phyloP scores from a whole-genome alignment of 2,797 vertebrate species.

The Microctenopoma stevenorrisi region DNA sequence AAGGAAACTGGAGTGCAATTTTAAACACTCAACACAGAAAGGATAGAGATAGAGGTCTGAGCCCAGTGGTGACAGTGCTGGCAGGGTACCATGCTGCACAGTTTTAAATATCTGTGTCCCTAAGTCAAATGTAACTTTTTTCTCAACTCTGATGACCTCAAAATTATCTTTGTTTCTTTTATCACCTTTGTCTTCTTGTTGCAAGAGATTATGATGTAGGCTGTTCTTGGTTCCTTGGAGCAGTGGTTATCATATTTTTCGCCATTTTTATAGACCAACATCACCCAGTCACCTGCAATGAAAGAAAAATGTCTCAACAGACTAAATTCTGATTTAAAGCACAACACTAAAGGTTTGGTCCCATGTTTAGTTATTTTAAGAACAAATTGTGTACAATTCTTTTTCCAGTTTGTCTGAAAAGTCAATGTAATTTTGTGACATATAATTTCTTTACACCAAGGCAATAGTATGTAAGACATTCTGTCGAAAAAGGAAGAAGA shows the following conservation, averaged over 20 bases:
- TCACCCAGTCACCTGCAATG: slow-evolving; percentile 90
- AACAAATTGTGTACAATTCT: background rate
- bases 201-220: slow-evolving; percentile 94
- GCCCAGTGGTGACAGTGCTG: too few relatives aligned
- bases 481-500: background rate
- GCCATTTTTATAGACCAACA: slow-evolving; percentile 89
- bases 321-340: background rate
- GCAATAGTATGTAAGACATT: background rate
- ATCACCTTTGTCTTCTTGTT: slow-evolving; percentile 67
- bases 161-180: slow-evolving; percentile 20
- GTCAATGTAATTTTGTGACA: background rate
- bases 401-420: too few relatives aligned
- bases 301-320: slow-evolving; percentile 13
- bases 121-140: background rate
- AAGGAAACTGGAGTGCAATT: too few relatives aligned
- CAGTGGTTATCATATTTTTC: slow-evolving; percentile 86
- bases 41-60: too few relatives aligned
- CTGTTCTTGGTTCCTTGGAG: slow-evolving; percentile 82
- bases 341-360: background rate
- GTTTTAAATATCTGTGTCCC: background rate
- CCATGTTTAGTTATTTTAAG: background rate
- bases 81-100: too few relatives aligned
- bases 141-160: background rate
- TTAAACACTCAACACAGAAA: too few relatives aligned
- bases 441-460: background rate